These are phyloP conservation scores for Erithacus rubecula DNA, from an alignment of 2,797 vertebrate species.

Conservation along the genomic window DNA sequence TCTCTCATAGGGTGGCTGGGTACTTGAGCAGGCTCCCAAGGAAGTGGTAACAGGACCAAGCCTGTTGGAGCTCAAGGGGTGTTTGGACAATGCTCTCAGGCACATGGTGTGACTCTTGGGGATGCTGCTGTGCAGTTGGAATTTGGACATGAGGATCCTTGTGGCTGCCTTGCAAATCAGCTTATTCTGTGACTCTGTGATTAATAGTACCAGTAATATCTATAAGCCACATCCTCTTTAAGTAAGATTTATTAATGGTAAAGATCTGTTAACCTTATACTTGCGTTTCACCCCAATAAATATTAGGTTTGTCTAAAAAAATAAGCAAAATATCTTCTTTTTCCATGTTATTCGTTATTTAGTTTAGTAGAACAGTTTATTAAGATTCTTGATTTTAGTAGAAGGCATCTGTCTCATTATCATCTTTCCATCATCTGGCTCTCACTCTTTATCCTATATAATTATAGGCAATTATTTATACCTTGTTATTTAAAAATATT, in stretches of 20 bases:
- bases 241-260: neutral
- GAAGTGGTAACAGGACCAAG: neutral
- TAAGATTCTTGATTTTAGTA: neutral
- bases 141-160: neutral
- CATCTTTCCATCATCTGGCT: neutral
- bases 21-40: neutral
- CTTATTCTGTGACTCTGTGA: neutral
- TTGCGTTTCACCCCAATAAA: neutral
- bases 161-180: neutral
- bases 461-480: neutral
- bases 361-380: neutral
- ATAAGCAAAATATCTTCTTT: neutral
- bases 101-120: too few relatives aligned
- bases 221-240: neutral
- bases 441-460: neutral
- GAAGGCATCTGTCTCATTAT: neutral
- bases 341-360: neutral
- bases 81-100: rapidly evolving
- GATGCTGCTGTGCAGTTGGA: neutral
- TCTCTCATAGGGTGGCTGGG: neutral
- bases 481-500: neutral
- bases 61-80: neutral
- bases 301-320: neutral
- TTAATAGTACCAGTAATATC: neutral
- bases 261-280: neutral